Base-by-base conservation (phyloP, 1,140 invertebrate genomes). In the Pseudomyrmex dendroicus region DNA sequence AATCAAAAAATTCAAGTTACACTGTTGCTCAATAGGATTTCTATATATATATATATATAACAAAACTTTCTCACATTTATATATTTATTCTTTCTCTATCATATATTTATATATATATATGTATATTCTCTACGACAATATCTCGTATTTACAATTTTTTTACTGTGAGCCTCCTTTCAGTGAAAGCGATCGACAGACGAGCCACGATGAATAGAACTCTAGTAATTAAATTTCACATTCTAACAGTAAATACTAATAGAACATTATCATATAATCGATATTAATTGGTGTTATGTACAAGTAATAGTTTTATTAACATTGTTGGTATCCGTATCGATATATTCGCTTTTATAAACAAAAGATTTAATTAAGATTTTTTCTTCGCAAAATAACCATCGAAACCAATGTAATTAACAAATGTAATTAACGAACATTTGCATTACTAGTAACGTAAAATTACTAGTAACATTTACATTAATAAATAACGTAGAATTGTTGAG, bases 181-280 rank as follows among this genome's bases (percentile, higher is more conserved):
- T 77, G 52, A 80, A 86, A 74, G 56, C 62, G 82, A 62, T 83
- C 25, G 67, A 86, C 44, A 84, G 82, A 54, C 70, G 86, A 87
- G 86, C 66, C 86, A 74, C 70, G n/a, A 74, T 46, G 62, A 84
- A 80, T 86, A 56, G 64, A 77, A 68, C 48, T 63, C 82, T 84
- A 87, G 61, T 35, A 76, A 64, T 59, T 84, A 48, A 57, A 86
- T 25, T 78, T 61, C 46, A 62, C n/a, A 54, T 13, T 35, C 85
- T 87, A 87, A 87, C 82, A 74, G 73, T 87, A 87, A 87, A 74
- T 80, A 52, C 64, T 73, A 80, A 63, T 82, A 68, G 78, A 72
- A 78, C 50, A n/a, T 86, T 83, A 80, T 84, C 66, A 48, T 83
- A 87, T 72, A 87, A 64, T 80, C 72, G 82, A 13, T 56, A 44